Conservation (phyloP, 2,888 invertebrate species). For the Cinara cedri region DNA sequence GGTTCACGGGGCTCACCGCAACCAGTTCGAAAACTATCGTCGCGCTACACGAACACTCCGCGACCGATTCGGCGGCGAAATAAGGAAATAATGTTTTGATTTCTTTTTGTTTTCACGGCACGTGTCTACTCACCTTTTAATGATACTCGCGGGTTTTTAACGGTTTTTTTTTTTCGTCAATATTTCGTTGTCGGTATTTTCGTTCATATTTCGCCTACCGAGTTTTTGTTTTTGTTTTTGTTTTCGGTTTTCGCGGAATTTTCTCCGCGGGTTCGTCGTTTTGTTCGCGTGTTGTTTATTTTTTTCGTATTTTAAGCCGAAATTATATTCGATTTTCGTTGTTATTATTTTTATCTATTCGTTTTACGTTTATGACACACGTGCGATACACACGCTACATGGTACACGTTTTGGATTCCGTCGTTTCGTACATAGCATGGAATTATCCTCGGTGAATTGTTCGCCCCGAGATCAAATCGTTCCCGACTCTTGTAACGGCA, state of each 20-base stretch:
- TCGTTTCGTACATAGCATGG: constrained; percentile 44
- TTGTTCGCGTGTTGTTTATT: not conserved
- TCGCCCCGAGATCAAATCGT: constrained; percentile 58
- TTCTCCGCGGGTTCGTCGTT: not conserved
- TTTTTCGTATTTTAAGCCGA: not conserved
- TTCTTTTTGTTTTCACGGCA: not conserved
- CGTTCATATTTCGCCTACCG: not conserved
- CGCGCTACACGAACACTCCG: constrained; percentile 23
- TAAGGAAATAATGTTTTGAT: not conserved
- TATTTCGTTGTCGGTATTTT: not conserved
- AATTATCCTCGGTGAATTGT: constrained; percentile 52
- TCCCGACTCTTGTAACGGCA: constrained; percentile 56
- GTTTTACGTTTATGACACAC: not conserved
- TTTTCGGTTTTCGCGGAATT: not conserved
- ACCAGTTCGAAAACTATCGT: constrained; percentile 52
- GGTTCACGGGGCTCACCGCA: constrained; percentile 24
- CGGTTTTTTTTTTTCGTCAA: constrained; percentile 1
- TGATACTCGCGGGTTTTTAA: not conserved
- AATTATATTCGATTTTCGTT: not conserved
- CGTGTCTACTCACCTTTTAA: not conserved
- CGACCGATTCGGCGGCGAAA: constrained; percentile 4
- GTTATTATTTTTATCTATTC: not conserved
- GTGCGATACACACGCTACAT: not conserved
- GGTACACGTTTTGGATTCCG: constrained; percentile 18
- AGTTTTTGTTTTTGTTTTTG: not conserved